Evolutionary conservation across 2,113 vertebrate genomes (phyloP), one percentile per base, ranked within the genome.

Genomic region (Rousettus leschenaultii): DNA sequence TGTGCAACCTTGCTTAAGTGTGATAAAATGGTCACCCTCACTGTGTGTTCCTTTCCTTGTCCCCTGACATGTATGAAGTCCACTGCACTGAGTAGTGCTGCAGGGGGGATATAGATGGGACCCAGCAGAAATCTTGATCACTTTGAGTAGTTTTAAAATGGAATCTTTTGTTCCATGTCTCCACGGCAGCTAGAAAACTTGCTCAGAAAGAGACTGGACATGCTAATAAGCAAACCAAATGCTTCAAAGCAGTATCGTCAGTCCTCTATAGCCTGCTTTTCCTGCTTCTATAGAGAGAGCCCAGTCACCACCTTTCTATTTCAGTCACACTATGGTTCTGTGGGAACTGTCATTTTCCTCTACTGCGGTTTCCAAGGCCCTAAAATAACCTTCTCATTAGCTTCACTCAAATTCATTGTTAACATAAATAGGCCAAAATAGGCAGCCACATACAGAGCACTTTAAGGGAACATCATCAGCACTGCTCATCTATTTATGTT

Each of bases 361-460:
- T 95, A 96, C 96, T 92, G 91, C 21, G 45, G 92, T 98, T 98
- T 98, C 95, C 59, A 89, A 97, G 96, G 97, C 78, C 61, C 83
- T 92, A 98, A 98, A 98, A 98, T 97, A 98, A 98, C 91, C 96
- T 98, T 96, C 98, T 98, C 90, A 59, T 98, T 98, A 98, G 97
- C 93, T 98, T 98, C 97, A 80, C 92, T 96, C 93, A 97, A 96
- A 97, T 94, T 98, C 95, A 98, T 91, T 98, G 97, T 97, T 98
- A 98, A 97, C 79, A 98, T 95, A 98, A 98, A 98, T 97, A 98
- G 97, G 97, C 97, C 97, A 98, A 98, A 98, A 98, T n/a, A 82
- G 98, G 95, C 96, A 98, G 97, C 94, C 80, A 92, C 26, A 84
- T 91, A 85, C 93, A 97, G 95, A 98, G 97, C 91, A 95, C 98